Evolutionary conservation across 2,888 invertebrate genomes (phyloP).

Genomic region (Carcina quercana): DNA sequence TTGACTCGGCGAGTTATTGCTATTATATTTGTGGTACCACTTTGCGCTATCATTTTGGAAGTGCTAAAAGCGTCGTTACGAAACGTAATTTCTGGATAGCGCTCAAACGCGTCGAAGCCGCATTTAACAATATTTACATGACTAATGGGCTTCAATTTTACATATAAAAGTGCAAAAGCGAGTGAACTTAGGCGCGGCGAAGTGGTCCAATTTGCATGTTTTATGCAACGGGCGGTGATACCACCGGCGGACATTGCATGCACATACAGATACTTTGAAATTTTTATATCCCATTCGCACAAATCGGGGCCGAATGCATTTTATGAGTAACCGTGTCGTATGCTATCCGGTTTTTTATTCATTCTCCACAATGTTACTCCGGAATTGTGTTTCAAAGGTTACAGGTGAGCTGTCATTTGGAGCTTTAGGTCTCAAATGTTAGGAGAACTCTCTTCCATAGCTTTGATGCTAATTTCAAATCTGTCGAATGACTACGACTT

Average conservation of each 20-base stretch:
- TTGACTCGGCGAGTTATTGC: too few relatives aligned
- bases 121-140: conserved; percentile 68
- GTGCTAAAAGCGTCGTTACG: too few relatives aligned
- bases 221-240: conserved; percentile 62
- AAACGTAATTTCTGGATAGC: conserved; percentile 25
- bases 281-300: conserved; percentile 65
- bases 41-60: too few relatives aligned
- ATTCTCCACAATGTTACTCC: neutral
- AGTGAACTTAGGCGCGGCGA: conserved; percentile 60
- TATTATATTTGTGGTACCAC: too few relatives aligned
- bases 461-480: too few relatives aligned
- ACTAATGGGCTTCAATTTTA: conserved; percentile 61
- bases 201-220: conserved; percentile 72
- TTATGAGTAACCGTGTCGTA: conserved; percentile 46
- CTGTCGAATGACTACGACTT: too few relatives aligned
- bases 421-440: too few relatives aligned
- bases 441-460: too few relatives aligned
- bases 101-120: conserved; percentile 33
- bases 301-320: conserved; percentile 59
- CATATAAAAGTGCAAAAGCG: conserved; percentile 69
- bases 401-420: too few relatives aligned
- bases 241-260: conserved; percentile 46
- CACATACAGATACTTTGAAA: conserved; percentile 57
- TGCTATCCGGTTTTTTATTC: conserved; percentile 28
- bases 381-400: too few relatives aligned